These are phyloP conservation scores for Benthosema pterotum DNA, from an alignment of 2,797 vertebrate genomes.

Conservation along the genomic window DNA sequence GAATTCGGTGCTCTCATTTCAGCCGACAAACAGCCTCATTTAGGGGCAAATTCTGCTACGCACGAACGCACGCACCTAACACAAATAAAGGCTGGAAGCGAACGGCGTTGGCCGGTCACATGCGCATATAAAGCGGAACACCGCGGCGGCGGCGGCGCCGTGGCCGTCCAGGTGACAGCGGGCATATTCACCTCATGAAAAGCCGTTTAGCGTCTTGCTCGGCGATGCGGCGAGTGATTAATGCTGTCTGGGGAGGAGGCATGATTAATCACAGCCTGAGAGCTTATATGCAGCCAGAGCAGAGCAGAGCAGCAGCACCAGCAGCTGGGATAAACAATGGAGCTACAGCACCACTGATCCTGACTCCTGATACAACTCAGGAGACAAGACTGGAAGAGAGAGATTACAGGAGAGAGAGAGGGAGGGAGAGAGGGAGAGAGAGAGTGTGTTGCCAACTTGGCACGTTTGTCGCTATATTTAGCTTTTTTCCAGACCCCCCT, in stretches of 20 bases:
- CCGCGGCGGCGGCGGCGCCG: too few species aligned
- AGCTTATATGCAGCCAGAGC: constrained; percentile 14
- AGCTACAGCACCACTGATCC: constrained; percentile 48
- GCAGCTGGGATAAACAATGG: constrained; percentile 48
- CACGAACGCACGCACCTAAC: constrained; percentile 21
- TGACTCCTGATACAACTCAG: constrained; percentile 52
- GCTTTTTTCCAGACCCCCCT: too few species aligned
- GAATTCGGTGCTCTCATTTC: constrained; percentile 54
- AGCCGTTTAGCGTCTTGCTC: constrained; percentile 49
- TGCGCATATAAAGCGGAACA: too few species aligned
- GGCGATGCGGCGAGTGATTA: constrained; percentile 65
- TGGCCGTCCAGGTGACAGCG: constrained; percentile 40
- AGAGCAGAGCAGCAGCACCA: constrained; percentile 13
- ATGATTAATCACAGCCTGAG: constrained; percentile 65
- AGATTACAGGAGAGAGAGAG: not conserved
- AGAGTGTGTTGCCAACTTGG: too few species aligned
- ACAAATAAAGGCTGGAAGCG: constrained; percentile 34
- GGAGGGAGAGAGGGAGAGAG: not conserved
- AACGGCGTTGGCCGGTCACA: constrained; percentile 24
- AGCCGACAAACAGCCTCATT: constrained; percentile 42
- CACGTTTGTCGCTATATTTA: too few species aligned
- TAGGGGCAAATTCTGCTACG: constrained; percentile 36
- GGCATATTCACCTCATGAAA: constrained; percentile 56
- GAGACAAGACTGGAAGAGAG: not conserved
- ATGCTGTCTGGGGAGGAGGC: constrained; percentile 55